Conservation (phyloP, 2,113 vertebrate genomes). For the Setophaga coronata region DNA sequence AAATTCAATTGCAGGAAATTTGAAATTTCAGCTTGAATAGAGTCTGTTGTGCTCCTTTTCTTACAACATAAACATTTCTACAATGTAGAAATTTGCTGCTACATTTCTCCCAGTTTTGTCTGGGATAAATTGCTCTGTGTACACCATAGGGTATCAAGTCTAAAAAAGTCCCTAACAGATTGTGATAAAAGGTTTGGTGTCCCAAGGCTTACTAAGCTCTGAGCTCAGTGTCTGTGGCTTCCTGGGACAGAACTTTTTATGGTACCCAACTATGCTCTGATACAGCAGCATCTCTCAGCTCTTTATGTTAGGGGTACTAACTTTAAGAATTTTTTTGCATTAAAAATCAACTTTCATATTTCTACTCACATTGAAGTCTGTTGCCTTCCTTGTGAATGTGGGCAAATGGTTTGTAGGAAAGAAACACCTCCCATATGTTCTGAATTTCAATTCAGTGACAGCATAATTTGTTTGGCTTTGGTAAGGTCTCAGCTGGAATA, state of each 20-base stretch:
- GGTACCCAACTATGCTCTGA: not conserved
- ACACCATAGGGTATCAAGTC: not conserved
- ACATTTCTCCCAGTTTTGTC: not conserved
- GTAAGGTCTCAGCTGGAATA: not conserved
- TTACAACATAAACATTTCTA: not conserved
- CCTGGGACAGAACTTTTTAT: not conserved
- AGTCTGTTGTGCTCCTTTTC: not conserved
- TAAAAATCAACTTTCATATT: not conserved
- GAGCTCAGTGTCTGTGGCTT: not conserved
- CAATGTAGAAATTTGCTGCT: not conserved
- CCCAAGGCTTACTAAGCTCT: not conserved
- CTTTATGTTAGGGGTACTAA: not conserved
- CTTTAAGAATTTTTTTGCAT: not conserved
- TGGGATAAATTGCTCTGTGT: not conserved
- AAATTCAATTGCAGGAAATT: not conserved
- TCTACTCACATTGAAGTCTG: not conserved
- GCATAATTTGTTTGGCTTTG: not conserved
- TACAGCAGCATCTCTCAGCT: not conserved
- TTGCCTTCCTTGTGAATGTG: not conserved
- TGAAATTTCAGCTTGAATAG: not conserved
- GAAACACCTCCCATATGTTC: constrained; percentile 2
- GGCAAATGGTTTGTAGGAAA: not conserved
- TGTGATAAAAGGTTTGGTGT: not conserved
- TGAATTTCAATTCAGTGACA: not conserved
- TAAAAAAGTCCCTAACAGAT: not conserved